Evolutionary conservation across 2,113 vertebrate genomes (phyloP).

Genomic region (Megalops atlanticus): DNA sequence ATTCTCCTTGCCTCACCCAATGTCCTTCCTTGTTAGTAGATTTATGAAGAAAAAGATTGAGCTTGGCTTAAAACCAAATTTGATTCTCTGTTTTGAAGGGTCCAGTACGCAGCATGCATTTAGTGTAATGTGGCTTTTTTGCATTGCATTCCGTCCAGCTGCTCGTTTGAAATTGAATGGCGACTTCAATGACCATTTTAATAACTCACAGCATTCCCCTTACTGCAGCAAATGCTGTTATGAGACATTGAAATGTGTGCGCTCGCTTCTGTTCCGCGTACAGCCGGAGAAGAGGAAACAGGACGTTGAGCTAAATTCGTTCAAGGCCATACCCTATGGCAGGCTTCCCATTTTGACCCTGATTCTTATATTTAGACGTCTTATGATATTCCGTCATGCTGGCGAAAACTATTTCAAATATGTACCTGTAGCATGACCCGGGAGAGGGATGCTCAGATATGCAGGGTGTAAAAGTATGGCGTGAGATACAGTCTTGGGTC

Average conservation of each 20-base stretch:
- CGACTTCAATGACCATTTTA: constrained; percentile 25
- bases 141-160: constrained; percentile 1
- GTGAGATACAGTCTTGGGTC: too few relatives aligned
- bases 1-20: not conserved
- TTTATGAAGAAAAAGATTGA: not conserved
- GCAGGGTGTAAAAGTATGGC: too few relatives aligned
- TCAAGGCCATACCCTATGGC: not conserved
- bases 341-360: not conserved
- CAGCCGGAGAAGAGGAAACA: too few relatives aligned
- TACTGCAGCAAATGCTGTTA: constrained; percentile 32
- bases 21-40: not conserved
- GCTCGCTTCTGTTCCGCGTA: constrained; percentile 17
- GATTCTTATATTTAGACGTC: too few relatives aligned
- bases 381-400: too few relatives aligned
- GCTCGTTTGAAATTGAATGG: constrained; percentile 19
- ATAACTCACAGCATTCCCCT: constrained; percentile 27
- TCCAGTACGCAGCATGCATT: not conserved
- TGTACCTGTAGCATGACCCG: not conserved
- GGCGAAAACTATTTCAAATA: constrained; percentile 13
- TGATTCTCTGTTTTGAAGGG: not conserved
- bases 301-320: constrained; percentile 22
- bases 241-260: constrained; percentile 11
- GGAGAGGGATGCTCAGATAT: too few relatives aligned
- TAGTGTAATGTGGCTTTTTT: not conserved
- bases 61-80: not conserved